These are phyloP conservation scores for Dryocosmus kuriphilus DNA, from an alignment of 2,888 invertebrate species.

Conservation along the genomic window DNA sequence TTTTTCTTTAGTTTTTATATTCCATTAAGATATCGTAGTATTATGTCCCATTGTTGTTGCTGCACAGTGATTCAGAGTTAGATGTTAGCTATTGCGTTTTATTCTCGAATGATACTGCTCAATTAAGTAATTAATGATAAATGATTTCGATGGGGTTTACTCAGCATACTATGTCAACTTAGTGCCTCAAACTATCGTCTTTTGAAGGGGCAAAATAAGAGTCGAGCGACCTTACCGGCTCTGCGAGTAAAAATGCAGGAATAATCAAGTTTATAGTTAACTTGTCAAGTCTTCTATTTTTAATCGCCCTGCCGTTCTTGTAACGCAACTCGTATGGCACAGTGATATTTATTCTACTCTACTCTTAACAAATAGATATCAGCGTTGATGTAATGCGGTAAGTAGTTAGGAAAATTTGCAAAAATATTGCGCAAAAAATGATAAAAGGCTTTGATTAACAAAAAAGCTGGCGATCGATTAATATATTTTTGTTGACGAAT, in stretches of 20 bases:
- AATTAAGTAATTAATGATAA: constrained; percentile 35
- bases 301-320: constrained; percentile 6
- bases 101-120: constrained; percentile 49
- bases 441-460: constrained; percentile 11
- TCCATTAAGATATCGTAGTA: constrained; percentile 43
- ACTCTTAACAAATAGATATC: not conserved
- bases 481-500: constrained; percentile 13
- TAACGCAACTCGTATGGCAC: constrained; percentile 16
- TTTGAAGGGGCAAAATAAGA: constrained; percentile 15
- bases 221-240: constrained; percentile 1
- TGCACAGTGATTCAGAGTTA: constrained; percentile 50
- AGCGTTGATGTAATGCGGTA: constrained; percentile 4
- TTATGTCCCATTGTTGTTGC: constrained; percentile 49
- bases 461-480: not conserved
- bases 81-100: constrained; percentile 52
- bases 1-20: constrained; percentile 13
- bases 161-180: constrained; percentile 23
- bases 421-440: not conserved
- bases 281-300: not conserved
- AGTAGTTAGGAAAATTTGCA: constrained; percentile 4
- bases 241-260: constrained; percentile 4
- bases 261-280: not conserved
- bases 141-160: constrained; percentile 27
- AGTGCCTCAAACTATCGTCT: constrained; percentile 25
- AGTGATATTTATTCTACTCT: constrained; percentile 25